Conservation (phyloP, 2,113 vertebrate species). For the Xerus inauris region DNA sequence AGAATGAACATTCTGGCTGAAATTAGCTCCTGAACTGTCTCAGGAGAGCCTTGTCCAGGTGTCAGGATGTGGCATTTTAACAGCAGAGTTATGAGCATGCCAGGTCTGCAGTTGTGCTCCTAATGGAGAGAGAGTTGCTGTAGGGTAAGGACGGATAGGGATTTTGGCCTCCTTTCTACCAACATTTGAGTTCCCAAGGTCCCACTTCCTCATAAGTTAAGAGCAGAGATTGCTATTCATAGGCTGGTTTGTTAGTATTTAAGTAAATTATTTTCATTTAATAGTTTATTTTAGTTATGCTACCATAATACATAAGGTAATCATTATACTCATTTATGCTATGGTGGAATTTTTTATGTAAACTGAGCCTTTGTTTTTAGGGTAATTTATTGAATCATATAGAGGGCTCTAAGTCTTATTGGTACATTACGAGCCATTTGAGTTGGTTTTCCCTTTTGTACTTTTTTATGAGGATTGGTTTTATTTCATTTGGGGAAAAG, state of each 20-base stretch:
- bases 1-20: background rate
- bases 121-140: background rate
- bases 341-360: conserved; percentile 32
- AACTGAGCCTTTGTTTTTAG: conserved; percentile 48
- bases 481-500: conserved; percentile 46
- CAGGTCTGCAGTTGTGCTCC: conserved; percentile 2
- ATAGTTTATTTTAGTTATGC: conserved; percentile 60
- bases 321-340: background rate
- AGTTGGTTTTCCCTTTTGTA: conserved; percentile 62
- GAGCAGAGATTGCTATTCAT: background rate
- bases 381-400: background rate
- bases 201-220: conserved; percentile 53
- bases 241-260: conserved; percentile 24
- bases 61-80: conserved; percentile 1
- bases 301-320: background rate
- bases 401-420: conserved; percentile 8
- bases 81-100: background rate
- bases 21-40: conserved; percentile 37
- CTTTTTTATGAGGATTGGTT: conserved; percentile 12
- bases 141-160: background rate
- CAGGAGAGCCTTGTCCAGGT: conserved; percentile 39
- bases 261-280: conserved; percentile 30
- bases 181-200: conserved; percentile 22
- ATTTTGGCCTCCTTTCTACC: background rate
- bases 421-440: background rate